Base-by-base conservation (phyloP, 2,113 vertebrate species). In the Alligator sinensis region DNA sequence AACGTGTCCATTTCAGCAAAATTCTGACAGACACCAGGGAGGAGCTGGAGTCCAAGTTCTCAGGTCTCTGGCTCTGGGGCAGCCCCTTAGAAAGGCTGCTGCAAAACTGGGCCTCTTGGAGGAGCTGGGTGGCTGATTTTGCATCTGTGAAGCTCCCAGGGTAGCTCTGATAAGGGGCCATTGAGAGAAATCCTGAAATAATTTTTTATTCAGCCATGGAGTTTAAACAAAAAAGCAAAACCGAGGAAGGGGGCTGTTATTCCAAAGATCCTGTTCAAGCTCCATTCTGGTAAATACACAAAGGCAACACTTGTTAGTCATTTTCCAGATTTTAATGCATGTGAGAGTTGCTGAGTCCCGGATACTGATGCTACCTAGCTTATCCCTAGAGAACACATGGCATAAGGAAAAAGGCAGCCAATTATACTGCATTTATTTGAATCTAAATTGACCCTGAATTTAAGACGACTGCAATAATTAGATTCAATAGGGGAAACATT, bases 51-150 rank as follows among this genome's bases (percentile, higher is more conserved):
- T 30, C 28, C 1, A 16, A 60, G 25, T 55, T 74, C 84, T 22
- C 61, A 4, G n/a, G 13, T 55, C 27, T 38, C 84, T 82, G 4
- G n/a, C 0, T 0, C 34, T 30, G 27, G 4, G 9, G 25, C 25
- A 13, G 61, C 61, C 61, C 28, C 28, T 64, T 72, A 24, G 38
- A 8, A 28, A 14, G 87, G 74, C 27, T 80, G 75, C 19, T 27
- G 62, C 11, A 54, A 62, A 82, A n/a, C 28, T 6, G 12, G 2
- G 24, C 72, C 30, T 70, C 18, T 9, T 5, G 16, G 4, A 9
- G 1, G 3, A 55, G 1, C 6, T 18, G 0, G 0, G 24, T 2
- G 17, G 24, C 64, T 57, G 17, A 17, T 5, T 62, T 30, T 19
- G 11, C 5, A 72, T 11, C 30, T 72, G 68, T 10, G 18, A 2